phyloP scores from a whole-genome alignment of 2,888 invertebrate species.

The Eupithecia subumbrata region DNA sequence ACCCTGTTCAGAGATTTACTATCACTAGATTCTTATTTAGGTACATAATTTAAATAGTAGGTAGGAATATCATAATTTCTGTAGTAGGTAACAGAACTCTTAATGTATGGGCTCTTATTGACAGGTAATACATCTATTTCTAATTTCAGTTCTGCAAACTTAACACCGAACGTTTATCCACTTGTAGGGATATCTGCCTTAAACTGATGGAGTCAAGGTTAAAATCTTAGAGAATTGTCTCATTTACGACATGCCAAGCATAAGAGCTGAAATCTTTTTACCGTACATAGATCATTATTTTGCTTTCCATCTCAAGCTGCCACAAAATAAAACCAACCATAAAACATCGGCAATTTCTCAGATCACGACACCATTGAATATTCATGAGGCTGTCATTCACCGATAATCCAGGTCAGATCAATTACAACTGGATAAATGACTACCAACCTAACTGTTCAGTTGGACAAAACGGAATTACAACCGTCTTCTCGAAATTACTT shows the following conservation, averaged over 20 bases:
- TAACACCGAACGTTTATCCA: not conserved
- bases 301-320: not conserved
- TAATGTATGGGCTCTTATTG: not conserved
- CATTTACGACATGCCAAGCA: not conserved
- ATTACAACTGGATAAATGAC: slow-evolving; percentile 21
- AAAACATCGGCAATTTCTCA: slow-evolving; percentile 10
- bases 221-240: not conserved
- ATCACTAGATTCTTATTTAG: not conserved
- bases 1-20: not conserved
- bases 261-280: not conserved
- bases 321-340: not conserved
- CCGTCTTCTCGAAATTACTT: not conserved
- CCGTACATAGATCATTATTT: not conserved
- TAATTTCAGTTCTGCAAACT: too few relatives aligned
- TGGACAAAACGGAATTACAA: not conserved
- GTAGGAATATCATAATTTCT: not conserved
- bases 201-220: not conserved
- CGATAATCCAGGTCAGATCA: slow-evolving; percentile 36
- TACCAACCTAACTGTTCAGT: not conserved
- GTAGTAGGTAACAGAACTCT: not conserved
- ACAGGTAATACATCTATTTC: not conserved
- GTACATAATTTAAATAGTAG: not conserved
- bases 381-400: slow-evolving; percentile 30
- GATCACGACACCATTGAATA: slow-evolving; percentile 29
- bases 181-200: not conserved